Percentiles rank a stretch among this genome's conserved stretches.
Evolutionary conservation across 53 echinoderm and acorn worm species (phyloP).

Genomic region (Crossaster papposus): DNA sequence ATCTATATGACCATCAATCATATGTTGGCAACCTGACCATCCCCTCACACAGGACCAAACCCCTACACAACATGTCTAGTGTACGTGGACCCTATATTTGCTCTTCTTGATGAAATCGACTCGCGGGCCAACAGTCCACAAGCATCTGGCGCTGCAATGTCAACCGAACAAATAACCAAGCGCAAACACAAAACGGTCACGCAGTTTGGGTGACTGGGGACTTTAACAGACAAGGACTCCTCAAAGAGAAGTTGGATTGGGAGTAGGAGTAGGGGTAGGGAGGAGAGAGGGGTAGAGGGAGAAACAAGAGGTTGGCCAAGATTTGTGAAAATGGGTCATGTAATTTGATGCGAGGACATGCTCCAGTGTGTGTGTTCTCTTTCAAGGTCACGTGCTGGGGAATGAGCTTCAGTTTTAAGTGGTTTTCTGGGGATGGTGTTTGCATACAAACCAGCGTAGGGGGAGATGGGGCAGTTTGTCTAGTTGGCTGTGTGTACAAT

Average conservation of each 20-base stretch:
- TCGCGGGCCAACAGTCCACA: neutral
- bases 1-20: too few relatives aligned
- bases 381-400: conserved; percentile 50
- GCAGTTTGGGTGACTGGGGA: conserved; percentile 5
- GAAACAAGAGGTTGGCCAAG: neutral
- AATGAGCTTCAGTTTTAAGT: conserved; percentile 24
- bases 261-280: neutral
- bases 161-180: neutral
- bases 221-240: neutral
- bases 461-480: neutral
- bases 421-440: conserved; percentile 43
- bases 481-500: neutral
- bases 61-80: neutral
- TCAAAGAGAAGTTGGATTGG: neutral
- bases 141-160: neutral
- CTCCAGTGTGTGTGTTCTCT: conserved; percentile 34
- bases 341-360: conserved; percentile 44
- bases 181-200: conserved; percentile 7
- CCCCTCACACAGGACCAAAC: neutral
- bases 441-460: conserved; percentile 26
- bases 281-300: neutral
- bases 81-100: neutral
- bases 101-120: neutral
- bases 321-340: conserved; percentile 31
- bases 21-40: neutral